phyloP scores from a whole-genome alignment of 2,888 invertebrate genomes.

The Campopleginae sp. region DNA sequence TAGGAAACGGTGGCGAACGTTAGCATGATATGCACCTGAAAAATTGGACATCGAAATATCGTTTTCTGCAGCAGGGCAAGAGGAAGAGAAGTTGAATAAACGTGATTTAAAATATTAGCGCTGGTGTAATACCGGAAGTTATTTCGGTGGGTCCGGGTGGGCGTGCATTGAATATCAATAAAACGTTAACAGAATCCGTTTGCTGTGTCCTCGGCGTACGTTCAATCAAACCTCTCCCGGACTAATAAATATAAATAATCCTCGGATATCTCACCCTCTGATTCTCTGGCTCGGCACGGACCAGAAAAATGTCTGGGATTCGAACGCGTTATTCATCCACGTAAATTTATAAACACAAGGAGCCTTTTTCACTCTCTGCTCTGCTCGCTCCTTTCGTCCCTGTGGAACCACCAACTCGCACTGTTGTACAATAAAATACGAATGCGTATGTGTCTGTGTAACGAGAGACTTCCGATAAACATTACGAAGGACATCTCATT shows the following conservation, averaged over 20 bases:
- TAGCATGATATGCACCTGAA: constrained; percentile 11
- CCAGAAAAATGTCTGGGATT: constrained; percentile 56
- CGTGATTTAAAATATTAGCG: constrained; percentile 54
- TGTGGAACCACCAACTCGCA: constrained; percentile 41
- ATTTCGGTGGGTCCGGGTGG: constrained; percentile 26
- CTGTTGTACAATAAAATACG: constrained; percentile 1
- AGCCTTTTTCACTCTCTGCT: constrained; percentile 21
- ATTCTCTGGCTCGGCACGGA: constrained; percentile 5
- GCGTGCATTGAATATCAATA: constrained; percentile 52
- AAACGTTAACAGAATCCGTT: constrained; percentile 41
- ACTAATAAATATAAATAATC: constrained; percentile 65
- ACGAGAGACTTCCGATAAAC: constrained; percentile 74
- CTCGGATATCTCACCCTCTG: constrained; percentile 52
- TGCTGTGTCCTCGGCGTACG: constrained; percentile 16
- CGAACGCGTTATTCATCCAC: constrained; percentile 64
- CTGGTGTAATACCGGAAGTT: constrained; percentile 56
- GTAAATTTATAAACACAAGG: constrained; percentile 39
- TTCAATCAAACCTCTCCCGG: constrained; percentile 40
- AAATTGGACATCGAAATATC: constrained; percentile 54
- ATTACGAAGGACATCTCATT: constrained; percentile 78
- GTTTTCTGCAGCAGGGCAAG: not conserved
- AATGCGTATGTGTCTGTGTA: constrained; percentile 9
- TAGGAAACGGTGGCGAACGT: not conserved
- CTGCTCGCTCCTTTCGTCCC: constrained; percentile 7
- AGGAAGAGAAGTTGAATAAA: constrained; percentile 38